These are phyloP conservation scores for human (Homo sapiens) DNA, from an alignment of 2,113 vertebrate species.

Conservation along the genomic window GRCh38 chr20:9004001-9004500, in stretches of 20 bases:
- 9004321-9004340: background rate
- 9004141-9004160: background rate
- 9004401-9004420: background rate
- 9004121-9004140: fast-evolving
- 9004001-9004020: background rate
- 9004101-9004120: background rate
- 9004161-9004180: background rate
- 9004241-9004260: background rate
- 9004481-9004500: background rate
- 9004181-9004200: background rate
- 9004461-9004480: background rate
- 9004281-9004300: background rate
- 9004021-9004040: background rate
- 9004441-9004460: background rate
- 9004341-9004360: background rate
- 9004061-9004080: background rate
- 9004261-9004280: background rate
- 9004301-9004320: background rate
- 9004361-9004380: background rate
- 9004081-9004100: background rate
- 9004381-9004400: background rate
- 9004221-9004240: background rate
- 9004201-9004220: background rate
- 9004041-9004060: background rate
- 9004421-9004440: background rate